Percentiles rank a stretch among this genome's conserved stretches.
These are phyloP conservation scores for Saccostrea echinata DNA, from an alignment of 1,140 invertebrate species.

Conservation along the genomic window DNA sequence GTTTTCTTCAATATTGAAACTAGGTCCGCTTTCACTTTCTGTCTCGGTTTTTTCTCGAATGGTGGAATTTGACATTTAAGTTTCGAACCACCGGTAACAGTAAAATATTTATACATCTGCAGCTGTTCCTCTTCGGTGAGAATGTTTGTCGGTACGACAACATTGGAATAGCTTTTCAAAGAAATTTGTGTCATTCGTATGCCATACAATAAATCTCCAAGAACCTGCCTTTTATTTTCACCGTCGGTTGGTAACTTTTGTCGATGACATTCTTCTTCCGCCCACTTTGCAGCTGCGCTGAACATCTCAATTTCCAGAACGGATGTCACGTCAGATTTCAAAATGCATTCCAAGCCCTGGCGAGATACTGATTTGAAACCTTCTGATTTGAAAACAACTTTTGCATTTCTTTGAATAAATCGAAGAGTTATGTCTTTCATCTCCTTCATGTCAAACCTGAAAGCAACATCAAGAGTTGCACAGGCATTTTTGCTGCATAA, in stretches of 20 bases:
- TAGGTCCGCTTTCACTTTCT: background rate
- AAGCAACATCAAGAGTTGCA: conserved; percentile 45
- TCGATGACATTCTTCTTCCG: conserved; percentile 41
- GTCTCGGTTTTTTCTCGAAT: conserved; percentile 7
- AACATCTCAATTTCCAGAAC: conserved; percentile 53
- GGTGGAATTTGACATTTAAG: background rate
- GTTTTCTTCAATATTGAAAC: background rate
- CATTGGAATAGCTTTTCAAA: conserved; percentile 47
- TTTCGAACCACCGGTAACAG: background rate
- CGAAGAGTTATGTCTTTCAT: conserved; percentile 35
- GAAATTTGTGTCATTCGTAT: conserved; percentile 44
- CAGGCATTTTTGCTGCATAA: conserved; percentile 46
- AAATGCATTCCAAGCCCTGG: conserved; percentile 33
- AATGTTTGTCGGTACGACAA: conserved; percentile 47
- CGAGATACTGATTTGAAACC: conserved; percentile 39
- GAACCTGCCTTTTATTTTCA: conserved; percentile 25
- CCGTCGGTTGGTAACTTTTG: background rate
- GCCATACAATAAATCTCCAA: conserved; percentile 45
- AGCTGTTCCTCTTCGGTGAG: conserved; percentile 50
- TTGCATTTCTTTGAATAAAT: conserved; percentile 52
- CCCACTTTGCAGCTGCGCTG: conserved; percentile 48
- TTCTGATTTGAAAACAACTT: conserved; percentile 50
- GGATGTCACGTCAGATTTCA: conserved; percentile 45
- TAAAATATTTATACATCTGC: conserved; percentile 53
- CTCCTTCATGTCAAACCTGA: conserved; percentile 41